Evolutionary conservation across 1,140 invertebrate genomes (phyloP).

Genomic region (Pygmarrhopalites habei): DNA sequence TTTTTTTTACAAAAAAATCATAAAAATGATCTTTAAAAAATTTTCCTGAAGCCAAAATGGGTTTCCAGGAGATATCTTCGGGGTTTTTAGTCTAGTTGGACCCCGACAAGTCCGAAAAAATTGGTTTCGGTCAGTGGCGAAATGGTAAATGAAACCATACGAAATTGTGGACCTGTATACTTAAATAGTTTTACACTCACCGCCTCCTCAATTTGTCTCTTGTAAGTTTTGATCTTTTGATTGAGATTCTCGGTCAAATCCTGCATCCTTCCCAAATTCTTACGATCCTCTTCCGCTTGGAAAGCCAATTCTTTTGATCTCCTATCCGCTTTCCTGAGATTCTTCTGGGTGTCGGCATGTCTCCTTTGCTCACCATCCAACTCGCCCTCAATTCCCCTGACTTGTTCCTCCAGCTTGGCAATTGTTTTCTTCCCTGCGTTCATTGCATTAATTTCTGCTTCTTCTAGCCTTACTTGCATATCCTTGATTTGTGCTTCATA

Average conservation of each 20-base stretch:
- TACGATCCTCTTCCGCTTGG: constrained; percentile 94
- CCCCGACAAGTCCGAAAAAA: no score
- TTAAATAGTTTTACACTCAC: no score
- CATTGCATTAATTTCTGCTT: constrained; percentile 90
- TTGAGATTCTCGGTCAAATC: constrained; percentile 97
- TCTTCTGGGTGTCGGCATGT: constrained; percentile 94
- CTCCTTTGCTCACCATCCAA: constrained; percentile 95
- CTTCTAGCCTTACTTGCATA: constrained; percentile 79
- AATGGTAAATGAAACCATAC: no score
- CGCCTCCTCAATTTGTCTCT: no score
- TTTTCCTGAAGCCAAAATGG: no score
- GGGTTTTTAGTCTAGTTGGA: no score
- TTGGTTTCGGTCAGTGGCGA: no score
- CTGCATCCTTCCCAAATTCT: constrained; percentile 96
- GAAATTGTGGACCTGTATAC: no score
- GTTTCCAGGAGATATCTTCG: no score
- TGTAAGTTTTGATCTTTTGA: constrained; percentile 99
- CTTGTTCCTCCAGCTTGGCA: constrained; percentile 92
- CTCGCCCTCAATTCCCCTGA: constrained; percentile 91
- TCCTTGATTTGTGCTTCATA: constrained; percentile 98
- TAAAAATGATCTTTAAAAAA: no score
- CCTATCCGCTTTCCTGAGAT: constrained; percentile 87
- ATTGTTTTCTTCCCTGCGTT: constrained; percentile 98
- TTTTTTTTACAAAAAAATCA: no score
- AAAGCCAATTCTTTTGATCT: constrained; percentile 93